Conservation (phyloP, 2,888 invertebrate species). For the Halictus quadricinctus region DNA sequence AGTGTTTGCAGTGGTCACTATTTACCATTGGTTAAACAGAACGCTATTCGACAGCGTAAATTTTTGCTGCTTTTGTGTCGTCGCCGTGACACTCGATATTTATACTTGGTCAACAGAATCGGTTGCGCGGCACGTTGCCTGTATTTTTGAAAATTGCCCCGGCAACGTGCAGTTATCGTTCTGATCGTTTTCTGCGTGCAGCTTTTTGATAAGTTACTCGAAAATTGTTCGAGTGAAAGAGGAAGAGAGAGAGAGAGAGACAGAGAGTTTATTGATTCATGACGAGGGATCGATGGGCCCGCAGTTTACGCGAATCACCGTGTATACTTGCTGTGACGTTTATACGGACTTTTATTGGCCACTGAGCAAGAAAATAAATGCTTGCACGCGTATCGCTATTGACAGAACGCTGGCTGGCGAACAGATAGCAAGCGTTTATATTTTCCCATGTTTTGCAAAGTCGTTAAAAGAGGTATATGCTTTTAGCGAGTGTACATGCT, state of each 20-base stretch:
- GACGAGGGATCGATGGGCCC: not conserved
- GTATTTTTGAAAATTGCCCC: not conserved
- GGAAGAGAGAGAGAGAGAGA: not conserved
- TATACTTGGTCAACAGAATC: not conserved
- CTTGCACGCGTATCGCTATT: not conserved
- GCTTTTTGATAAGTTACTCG: constrained; percentile 1
- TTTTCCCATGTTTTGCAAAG: not conserved
- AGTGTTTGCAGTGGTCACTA: not conserved
- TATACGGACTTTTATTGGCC: constrained; percentile 1
- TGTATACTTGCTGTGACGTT: not conserved
- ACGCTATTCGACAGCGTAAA: not conserved
- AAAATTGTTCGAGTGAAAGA: not conserved
- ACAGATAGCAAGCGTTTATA: not conserved
- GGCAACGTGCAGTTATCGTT: not conserved
- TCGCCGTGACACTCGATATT: not conserved
- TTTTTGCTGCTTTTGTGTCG: not conserved
- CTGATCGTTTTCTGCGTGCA: not conserved
- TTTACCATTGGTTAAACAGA: not conserved
- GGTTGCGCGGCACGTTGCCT: not conserved
- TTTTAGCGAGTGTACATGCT: not conserved
- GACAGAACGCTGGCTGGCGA: not conserved
- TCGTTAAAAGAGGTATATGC: not conserved
- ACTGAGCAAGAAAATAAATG: constrained; percentile 4
- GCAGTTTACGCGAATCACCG: constrained; percentile 1
- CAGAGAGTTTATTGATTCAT: constrained; percentile 1